phyloP scores from a whole-genome alignment of 2,113 vertebrate genomes.

The Hiodon alosoides region DNA sequence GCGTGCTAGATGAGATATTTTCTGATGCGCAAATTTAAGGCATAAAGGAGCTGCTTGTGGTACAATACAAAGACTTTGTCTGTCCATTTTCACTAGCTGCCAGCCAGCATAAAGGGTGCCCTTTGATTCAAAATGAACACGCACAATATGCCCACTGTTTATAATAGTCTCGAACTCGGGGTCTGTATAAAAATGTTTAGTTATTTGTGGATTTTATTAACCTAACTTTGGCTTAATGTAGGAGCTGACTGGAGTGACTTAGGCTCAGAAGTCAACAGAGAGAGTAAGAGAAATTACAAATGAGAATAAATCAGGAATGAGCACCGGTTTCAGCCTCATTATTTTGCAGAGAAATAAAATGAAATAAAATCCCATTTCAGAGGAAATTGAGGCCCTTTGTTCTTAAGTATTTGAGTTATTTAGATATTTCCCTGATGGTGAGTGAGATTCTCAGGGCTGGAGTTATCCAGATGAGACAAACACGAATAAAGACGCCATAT shows the following conservation, averaged over 20 bases:
- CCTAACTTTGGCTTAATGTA: not conserved
- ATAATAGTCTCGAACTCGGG: constrained; percentile 27
- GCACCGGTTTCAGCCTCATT: constrained; percentile 35
- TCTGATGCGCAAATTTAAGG: too few species aligned
- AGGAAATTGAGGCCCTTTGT: constrained; percentile 71
- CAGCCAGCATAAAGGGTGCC: constrained; percentile 63
- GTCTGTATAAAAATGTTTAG: constrained; percentile 34
- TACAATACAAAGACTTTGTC: not conserved
- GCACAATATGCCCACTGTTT: constrained; percentile 31
- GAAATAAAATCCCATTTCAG: constrained; percentile 62
- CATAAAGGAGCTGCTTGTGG: not conserved
- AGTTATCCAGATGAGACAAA: constrained; percentile 73
- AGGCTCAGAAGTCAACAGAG: constrained; percentile 23
- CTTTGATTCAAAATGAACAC: constrained; percentile 64
- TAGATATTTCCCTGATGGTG: constrained; percentile 69
- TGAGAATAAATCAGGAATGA: constrained; percentile 26
- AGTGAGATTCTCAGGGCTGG: constrained; percentile 53
- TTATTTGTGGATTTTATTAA: constrained; percentile 46
- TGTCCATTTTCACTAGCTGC: constrained; percentile 59
- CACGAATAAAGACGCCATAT: constrained; percentile 74
- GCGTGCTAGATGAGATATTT: too few species aligned
- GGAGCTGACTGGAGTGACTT: not conserved
- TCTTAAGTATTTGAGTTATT: constrained; percentile 66
- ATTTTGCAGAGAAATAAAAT: constrained; percentile 44
- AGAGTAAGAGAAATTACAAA: constrained; percentile 28